Base-by-base conservation (phyloP, 2,888 invertebrate species). In the Anagyrus pseudococci region DNA sequence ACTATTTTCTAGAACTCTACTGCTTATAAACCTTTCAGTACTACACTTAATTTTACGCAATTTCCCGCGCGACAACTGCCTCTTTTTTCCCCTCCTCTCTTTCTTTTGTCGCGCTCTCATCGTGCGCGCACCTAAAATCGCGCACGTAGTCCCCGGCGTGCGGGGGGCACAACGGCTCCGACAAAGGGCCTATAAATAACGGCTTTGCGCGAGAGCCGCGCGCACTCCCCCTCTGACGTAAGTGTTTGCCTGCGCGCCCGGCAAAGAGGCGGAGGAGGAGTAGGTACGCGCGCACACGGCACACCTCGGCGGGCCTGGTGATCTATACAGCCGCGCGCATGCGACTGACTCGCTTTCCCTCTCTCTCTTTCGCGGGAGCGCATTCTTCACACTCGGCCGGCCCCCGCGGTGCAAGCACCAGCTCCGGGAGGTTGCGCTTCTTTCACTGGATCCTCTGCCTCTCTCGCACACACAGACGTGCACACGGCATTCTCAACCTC, bases 111-210 rank as follows among this genome's bases (percentile, higher is more conserved):
- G 29, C 29, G 15, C 8, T 2, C 8, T 15, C 8, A 7, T 7
- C 29, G 29, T 29, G 33, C 33, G 33, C 15, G 33, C 33, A 37
- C 13, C 33, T 13, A 8, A 15, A 2, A 37, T 37, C 33, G 33
- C 10, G 10, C 13, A 15, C 33, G 13, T 15, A 2, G 33, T 10
- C 10, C 6, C 29, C 29, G 68, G 68, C 68, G 67, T 67, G 67
- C 65, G 60, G 69, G 60, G 66, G 58, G 72, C 73, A 73, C 73
- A 76, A 75, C 75, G 73, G 76, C 72, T 70, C 74, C 77, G 75
- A 77, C 76, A 76, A 77, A 77, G 75, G 74, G 72, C 70, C 73
- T 76, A 74, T 77, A 77, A 77, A 77, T 77, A 76, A 77, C 61
- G 29, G 41, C 59, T 60, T 52, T 56, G 64, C 60, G 47, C 59